Percentiles rank a stretch among this genome's conserved stretches.
These are phyloP conservation scores for Porphyrio hochstetteri DNA, from an alignment of 2,113 vertebrate species.

Conservation along the genomic window DNA sequence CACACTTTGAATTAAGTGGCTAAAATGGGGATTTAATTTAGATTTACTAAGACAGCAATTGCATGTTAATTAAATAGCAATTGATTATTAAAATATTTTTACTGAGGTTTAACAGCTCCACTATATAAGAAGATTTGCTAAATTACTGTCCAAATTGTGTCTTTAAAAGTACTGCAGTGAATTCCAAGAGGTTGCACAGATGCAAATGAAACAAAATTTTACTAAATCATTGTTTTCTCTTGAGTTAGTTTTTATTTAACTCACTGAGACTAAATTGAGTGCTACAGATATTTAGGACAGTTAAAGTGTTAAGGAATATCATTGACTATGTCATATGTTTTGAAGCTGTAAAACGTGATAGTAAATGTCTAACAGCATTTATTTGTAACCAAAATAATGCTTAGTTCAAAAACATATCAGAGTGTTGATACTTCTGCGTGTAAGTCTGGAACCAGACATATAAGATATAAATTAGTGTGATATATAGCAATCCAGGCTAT, in stretches of 20 bases:
- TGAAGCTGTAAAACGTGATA: conserved; percentile 8
- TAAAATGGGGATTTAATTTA: conserved; percentile 65
- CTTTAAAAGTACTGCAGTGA: background rate
- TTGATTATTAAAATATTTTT: conserved; percentile 62
- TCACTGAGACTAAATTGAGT: background rate
- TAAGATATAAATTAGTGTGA: background rate
- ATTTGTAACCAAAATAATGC: background rate
- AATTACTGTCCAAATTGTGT: background rate
- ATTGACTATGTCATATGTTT: background rate
- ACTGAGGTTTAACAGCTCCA: background rate
- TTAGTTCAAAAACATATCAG: background rate
- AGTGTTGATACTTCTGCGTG: background rate
- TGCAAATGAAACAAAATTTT: background rate
- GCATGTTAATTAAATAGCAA: conserved; percentile 59
- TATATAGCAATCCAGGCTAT: background rate
- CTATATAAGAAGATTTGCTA: background rate
- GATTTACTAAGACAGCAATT: conserved; percentile 48
- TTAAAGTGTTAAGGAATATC: background rate
- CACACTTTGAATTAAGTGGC: conserved; percentile 44
- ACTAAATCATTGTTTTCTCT: background rate
- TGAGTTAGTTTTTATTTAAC: background rate
- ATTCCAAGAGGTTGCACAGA: background rate
- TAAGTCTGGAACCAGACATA: background rate
- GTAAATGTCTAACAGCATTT: background rate
- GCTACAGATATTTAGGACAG: background rate